These are phyloP conservation scores for Agrotis exclamationis DNA, from an alignment of 2,888 invertebrate species.

Conservation along the genomic window DNA sequence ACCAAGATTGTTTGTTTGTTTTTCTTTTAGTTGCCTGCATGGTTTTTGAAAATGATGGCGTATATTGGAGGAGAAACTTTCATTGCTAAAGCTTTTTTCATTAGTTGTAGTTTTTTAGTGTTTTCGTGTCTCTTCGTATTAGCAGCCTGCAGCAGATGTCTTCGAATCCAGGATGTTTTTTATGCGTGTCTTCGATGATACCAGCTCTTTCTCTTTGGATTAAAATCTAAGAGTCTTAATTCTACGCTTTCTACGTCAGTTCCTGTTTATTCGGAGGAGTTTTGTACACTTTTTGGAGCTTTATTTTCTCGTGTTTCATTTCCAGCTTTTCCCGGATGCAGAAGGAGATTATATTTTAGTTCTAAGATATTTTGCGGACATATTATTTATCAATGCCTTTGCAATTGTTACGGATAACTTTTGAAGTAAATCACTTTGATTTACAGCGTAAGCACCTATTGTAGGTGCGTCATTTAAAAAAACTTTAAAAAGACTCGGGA, in stretches of 20 bases:
- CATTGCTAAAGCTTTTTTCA: background rate
- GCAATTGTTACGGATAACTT: background rate
- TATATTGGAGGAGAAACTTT: background rate
- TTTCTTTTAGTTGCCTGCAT: conserved; percentile 16
- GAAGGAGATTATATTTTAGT: conserved; percentile 10
- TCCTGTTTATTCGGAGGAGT: background rate
- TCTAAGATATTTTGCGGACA: background rate
- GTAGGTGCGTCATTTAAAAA: background rate
- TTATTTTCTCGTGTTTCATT: background rate
- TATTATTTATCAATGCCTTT: conserved; percentile 10
- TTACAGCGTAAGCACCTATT: background rate
- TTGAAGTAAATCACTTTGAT: background rate
- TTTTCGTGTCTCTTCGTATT: background rate
- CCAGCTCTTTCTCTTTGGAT: conserved; percentile 1
- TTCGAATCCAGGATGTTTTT: background rate
- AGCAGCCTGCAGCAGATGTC: background rate
- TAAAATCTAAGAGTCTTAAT: background rate
- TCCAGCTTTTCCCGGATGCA: background rate
- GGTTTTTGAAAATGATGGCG: background rate
- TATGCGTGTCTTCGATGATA: background rate
- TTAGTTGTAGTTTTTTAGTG: background rate
- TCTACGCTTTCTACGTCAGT: background rate
- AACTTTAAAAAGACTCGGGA: background rate
- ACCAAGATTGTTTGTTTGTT: conserved; percentile 5
- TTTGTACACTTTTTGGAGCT: background rate